Evolutionary conservation across 2,888 invertebrate species (phyloP), one percentile per base, ranked within the genome.

Genomic region (Caenorhabditis parvicauda): DNA sequence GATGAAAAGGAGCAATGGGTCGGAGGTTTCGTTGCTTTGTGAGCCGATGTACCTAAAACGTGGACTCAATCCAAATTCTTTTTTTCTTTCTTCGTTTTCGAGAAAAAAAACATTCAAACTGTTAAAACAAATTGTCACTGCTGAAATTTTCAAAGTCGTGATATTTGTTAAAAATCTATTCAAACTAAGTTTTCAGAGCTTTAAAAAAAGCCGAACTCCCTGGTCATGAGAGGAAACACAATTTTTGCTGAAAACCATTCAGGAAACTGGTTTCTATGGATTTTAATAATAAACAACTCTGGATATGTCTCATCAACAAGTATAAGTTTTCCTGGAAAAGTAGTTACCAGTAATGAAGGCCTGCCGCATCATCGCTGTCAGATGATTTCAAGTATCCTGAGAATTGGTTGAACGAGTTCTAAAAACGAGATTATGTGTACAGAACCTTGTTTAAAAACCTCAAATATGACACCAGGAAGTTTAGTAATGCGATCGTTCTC

Each of bases 21-120:
- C 65, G 14, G 42, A 45, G 1, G 54, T 28, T 2, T 62, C 54
- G 6, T 51, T 53, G 14, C 44, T 17, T 45, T 70, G 67, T 19
- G 69, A 67, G 50, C 68, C 69, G 39, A 68, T 56, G 25, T 61
- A 57, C 73, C 73, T 73, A 29, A 32, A 54, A 35, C 5, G 9
- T 21, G 37, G 19, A 9, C 12, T 1, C 25, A 44, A n/a, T n/a
- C n/a, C n/a, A n/a, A n/a, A n/a, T n/a, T n/a, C n/a, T n/a, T n/a
- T n/a, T n/a, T n/a, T n/a, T n/a, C n/a, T n/a, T n/a, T n/a, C n/a
- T n/a, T n/a, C n/a, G n/a, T n/a, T n/a, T n/a, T n/a, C n/a, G n/a
- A n/a, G n/a, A n/a, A n/a, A n/a, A n/a, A n/a, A n/a, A n/a, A n/a
- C n/a, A n/a, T n/a, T n/a, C n/a, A n/a, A n/a, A n/a, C n/a, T n/a